Evolutionary conservation across 2,113 vertebrate genomes (phyloP).

Genomic region (Trematocara zebra): DNA sequence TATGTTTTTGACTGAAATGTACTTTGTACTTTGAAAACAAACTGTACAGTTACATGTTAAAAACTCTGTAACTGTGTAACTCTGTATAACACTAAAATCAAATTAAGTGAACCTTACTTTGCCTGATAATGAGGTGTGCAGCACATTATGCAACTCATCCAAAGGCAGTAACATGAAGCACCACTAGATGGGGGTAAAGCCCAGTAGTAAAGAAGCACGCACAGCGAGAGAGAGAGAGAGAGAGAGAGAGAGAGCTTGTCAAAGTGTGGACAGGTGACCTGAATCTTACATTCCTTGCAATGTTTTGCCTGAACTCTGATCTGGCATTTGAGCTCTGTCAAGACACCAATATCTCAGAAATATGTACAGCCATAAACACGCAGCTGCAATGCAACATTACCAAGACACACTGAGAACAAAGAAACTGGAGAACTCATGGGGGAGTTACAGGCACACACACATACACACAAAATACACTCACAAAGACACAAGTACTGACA

Average conservation of each 20-base stretch:
- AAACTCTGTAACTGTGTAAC: background rate
- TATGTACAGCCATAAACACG: background rate
- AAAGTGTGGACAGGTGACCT: background rate
- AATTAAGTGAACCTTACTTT: background rate
- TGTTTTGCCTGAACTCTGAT: slow-evolving; percentile 4
- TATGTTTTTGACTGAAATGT: background rate
- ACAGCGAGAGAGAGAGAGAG: background rate
- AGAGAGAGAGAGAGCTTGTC: background rate
- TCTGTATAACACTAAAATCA: background rate
- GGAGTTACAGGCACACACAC: background rate
- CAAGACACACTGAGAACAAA: background rate
- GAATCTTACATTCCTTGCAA: background rate
- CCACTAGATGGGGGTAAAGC: slow-evolving; percentile 61
- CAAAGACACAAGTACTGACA: background rate
- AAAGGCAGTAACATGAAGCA: background rate
- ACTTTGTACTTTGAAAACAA: background rate
- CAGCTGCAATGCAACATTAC: background rate
- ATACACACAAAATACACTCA: background rate
- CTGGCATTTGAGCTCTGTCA: background rate
- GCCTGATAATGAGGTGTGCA: background rate
- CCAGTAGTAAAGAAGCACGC: background rate
- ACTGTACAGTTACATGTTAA: background rate
- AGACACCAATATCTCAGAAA: background rate
- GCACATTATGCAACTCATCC: background rate
- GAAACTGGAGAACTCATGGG: background rate